Evolutionary conservation across 2,888 invertebrate species (phyloP).

Genomic region (Eupeodes latifasciatus): DNA sequence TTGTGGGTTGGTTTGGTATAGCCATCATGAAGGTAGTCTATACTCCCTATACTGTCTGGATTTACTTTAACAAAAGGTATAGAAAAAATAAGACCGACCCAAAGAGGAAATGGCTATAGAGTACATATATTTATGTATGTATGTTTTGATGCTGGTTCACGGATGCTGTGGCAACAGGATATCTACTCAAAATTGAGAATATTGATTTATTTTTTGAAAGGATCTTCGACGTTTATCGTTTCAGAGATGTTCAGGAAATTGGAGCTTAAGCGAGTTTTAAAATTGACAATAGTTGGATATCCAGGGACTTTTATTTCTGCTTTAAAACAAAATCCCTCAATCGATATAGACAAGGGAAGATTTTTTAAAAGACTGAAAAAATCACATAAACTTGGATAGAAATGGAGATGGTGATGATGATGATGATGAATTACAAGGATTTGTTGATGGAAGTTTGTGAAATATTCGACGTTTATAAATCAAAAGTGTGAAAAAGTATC

Average conservation of each 20-base stretch:
- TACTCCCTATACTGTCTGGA: neutral
- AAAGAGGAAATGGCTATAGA: neutral
- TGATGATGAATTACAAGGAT: conserved; percentile 23
- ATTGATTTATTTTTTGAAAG: conserved; percentile 38
- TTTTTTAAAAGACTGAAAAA: neutral
- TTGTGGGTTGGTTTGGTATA: neutral
- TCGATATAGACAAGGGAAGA: neutral
- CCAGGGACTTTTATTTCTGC: conserved; percentile 9
- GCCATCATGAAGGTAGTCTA: neutral
- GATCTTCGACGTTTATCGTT: conserved; percentile 19
- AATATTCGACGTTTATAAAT: neutral
- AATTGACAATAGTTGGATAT: conserved; percentile 13
- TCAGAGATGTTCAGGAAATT: conserved; percentile 12
- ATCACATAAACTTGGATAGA: neutral
- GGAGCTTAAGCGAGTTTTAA: conserved; percentile 21
- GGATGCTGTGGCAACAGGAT: conserved; percentile 33
- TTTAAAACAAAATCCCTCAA: neutral
- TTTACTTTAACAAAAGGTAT: neutral
- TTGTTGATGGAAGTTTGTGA: conserved; percentile 8
- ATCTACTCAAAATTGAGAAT: conserved; percentile 41
- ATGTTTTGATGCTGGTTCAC: neutral
- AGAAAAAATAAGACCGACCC: neutral
- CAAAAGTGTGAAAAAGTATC: neutral
- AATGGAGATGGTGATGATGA: neutral
- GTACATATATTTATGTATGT: neutral